These are phyloP conservation scores for Gracilinanus agilis DNA, from an alignment of 2,113 vertebrate genomes.

Conservation along the genomic window DNA sequence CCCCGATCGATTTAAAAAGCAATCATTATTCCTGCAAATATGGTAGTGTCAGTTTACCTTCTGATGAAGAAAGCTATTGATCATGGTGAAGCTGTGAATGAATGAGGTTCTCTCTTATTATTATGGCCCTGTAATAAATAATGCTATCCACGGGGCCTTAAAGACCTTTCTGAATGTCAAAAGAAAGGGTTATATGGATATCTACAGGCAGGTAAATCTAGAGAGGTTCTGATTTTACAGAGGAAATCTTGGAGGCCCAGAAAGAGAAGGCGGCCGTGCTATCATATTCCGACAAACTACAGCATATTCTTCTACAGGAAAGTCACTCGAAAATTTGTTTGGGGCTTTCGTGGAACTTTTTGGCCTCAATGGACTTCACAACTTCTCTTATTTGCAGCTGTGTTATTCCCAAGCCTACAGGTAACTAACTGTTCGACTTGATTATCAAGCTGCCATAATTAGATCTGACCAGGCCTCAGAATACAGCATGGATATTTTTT, in stretches of 20 bases:
- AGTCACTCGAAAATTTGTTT: not conserved
- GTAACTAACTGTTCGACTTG: not conserved
- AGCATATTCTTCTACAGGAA: not conserved
- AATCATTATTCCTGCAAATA: not conserved
- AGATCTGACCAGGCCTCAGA: not conserved
- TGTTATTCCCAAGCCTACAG: not conserved
- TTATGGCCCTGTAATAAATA: not conserved
- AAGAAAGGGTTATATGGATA: not conserved
- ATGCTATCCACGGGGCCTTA: not conserved
- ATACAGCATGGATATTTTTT: not conserved
- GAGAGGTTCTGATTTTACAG: not conserved
- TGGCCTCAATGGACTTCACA: not conserved
- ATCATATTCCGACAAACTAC: not conserved
- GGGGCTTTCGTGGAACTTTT: not conserved
- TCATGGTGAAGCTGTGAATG: too few species aligned
- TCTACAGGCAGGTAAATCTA: not conserved
- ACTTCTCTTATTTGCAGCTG: not conserved
- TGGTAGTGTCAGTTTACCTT: not conserved
- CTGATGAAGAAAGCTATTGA: not conserved
- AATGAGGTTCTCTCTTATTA: not conserved
- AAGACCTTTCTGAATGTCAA: not conserved
- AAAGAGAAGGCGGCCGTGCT: not conserved
- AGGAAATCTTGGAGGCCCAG: not conserved
- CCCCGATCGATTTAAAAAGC: not conserved
- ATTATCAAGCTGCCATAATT: not conserved